phyloP scores from a whole-genome alignment of 2,113 vertebrate genomes.

The Formicarius rufipectus region DNA sequence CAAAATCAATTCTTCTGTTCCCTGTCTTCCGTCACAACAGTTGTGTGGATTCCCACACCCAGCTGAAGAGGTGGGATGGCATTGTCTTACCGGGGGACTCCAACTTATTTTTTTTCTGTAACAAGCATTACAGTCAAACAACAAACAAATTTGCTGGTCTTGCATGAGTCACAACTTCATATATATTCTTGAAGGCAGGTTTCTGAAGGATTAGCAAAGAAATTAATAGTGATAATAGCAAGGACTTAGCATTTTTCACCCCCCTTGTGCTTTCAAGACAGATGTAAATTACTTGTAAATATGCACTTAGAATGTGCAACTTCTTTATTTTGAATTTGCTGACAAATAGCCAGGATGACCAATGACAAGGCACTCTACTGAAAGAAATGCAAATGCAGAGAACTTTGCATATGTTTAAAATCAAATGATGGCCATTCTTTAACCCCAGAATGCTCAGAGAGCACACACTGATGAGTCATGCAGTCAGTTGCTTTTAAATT shows the following conservation, averaged over 20 bases:
- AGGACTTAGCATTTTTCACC: neutral
- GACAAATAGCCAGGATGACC: neutral
- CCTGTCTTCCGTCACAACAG: neutral
- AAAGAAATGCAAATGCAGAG: slow-evolving; percentile 41
- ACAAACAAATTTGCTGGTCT: neutral
- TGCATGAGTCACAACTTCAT: neutral
- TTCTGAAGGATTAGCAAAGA: neutral
- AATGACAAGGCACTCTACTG: neutral
- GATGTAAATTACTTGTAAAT: neutral
- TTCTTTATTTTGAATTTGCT: slow-evolving; percentile 11
- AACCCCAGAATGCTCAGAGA: neutral
- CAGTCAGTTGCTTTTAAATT: slow-evolving; percentile 20
- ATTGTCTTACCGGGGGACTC: neutral
- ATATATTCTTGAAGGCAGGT: neutral
- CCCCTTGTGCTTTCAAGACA: neutral
- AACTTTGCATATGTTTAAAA: slow-evolving; percentile 41
- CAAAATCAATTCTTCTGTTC: neutral
- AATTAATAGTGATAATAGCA: neutral
- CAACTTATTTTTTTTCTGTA: neutral
- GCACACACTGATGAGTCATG: slow-evolving; percentile 66
- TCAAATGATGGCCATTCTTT: neutral
- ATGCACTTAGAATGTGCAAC: neutral
- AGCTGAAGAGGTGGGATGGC: neutral
- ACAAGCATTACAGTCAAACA: neutral
- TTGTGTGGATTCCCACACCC: neutral